phyloP scores from a whole-genome alignment of 2,113 vertebrate genomes.

The Chunga burmeisteri region DNA sequence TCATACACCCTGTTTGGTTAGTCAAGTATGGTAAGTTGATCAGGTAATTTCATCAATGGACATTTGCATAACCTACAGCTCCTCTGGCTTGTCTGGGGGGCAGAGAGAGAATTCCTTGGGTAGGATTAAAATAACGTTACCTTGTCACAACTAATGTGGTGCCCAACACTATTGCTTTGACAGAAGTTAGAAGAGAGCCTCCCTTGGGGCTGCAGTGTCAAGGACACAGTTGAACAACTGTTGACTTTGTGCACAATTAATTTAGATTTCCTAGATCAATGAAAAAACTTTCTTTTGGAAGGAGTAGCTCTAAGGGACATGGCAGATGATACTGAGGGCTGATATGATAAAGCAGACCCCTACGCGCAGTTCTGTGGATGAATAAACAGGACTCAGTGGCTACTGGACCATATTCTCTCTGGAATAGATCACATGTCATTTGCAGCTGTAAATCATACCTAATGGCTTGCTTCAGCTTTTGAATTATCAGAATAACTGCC shows the following conservation, averaged over 20 bases:
- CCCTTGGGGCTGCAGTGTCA: not conserved
- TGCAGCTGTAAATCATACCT: not conserved
- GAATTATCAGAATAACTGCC: not conserved
- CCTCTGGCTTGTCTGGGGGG: not conserved
- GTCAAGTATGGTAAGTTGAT: not conserved
- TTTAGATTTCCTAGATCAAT: not conserved
- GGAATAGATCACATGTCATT: not conserved
- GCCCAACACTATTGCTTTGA: not conserved
- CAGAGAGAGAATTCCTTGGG: not conserved
- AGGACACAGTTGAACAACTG: not conserved
- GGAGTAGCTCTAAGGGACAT: not conserved
- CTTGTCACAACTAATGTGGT: not conserved
- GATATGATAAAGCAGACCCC: not conserved
- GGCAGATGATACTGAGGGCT: not conserved
- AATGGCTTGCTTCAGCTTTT: not conserved
- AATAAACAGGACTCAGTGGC: not conserved
- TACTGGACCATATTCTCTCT: not conserved
- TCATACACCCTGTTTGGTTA: not conserved
- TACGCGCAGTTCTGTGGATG: not conserved
- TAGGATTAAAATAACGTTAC: not conserved
- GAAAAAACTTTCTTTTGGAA: not conserved
- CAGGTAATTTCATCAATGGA: not conserved
- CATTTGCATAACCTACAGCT: not conserved
- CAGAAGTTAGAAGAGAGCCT: not conserved
- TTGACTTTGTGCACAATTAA: not conserved